Base-by-base conservation (phyloP, 2,797 vertebrate species). In the Pipistrellus kuhlii region DNA sequence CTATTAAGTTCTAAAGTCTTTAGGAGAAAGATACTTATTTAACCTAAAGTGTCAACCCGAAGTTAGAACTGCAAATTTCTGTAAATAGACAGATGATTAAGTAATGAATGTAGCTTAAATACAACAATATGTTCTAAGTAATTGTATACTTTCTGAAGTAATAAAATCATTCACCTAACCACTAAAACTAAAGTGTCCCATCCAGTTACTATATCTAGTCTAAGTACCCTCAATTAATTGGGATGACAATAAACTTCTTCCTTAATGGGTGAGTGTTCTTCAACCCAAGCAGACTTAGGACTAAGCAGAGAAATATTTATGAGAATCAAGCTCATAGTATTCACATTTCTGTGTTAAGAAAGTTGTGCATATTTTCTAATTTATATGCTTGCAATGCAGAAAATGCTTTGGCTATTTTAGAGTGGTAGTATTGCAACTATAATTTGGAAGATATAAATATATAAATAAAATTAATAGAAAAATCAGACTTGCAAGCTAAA, bases 1-100 rank as follows among this genome's bases (percentile, higher is more conserved):
- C 44, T 62, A 84, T 80, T 93, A 53, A 62, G 20, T 68, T 84
- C 32, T 88, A 62, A 94, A 72, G 30, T 92, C 44, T 78, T 92
- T n/a, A 55, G 6, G 23, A 57, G 53, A 71, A 90, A 64, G 15
- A 75, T 21, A 55, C 72, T 94, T 80, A 80, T 88, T 3, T 75
- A 90, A 80, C 18, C 57, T 80, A 92, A 30, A 30, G 78, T 64
- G 68, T 21, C 14, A 21, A n/a, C 48, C 48, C n/a, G 66, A 27
- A 77, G 5, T 87, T 62, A 35, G 4, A 93, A 30, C 17, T 78
- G 3, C 17, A 80, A 46, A 76, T 68, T 87, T 84, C 23, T 83
- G 51, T 87, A 90, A 84, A 38, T 90, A 62, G 30, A 64, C 10
- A 71, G 51, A 78, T 62, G 57, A 93, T 48, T 78, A 83, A 83